Percentiles rank a stretch among this genome's conserved stretches.
Evolutionary conservation across 2,888 invertebrate genomes (phyloP).

Genomic region (Geotrupes spiniger): DNA sequence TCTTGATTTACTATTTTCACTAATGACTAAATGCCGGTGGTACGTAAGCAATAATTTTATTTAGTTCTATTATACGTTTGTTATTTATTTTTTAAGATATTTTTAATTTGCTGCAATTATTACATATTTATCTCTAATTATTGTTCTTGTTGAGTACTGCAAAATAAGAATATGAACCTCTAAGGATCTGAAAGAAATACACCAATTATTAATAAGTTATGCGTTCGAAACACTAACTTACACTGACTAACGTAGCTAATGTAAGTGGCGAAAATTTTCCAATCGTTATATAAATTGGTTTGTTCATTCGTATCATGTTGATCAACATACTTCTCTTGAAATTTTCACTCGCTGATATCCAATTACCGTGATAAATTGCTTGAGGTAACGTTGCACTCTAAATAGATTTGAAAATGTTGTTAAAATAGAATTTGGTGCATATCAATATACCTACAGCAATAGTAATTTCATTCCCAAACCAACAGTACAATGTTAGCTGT

Average conservation of each 20-base stretch:
- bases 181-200: no score
- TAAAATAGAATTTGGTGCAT: background rate
- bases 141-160: no score
- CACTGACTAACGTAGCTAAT: constrained; percentile 10
- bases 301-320: constrained; percentile 11
- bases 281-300: constrained; percentile 10
- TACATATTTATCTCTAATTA: no score
- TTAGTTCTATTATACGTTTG: no score
- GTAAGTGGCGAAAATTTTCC: constrained; percentile 13
- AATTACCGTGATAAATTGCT: constrained; percentile 8
- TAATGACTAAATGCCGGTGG: no score
- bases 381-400: constrained; percentile 7
- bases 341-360: constrained; percentile 6
- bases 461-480: constrained; percentile 27
- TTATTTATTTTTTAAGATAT: no score
- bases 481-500: constrained; percentile 19
- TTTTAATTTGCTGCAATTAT: no score
- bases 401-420: background rate
- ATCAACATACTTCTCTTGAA: constrained; percentile 14
- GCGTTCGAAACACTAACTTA: no score
- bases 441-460: constrained; percentile 16
- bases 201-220: no score
- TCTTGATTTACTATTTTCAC: no score
- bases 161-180: no score
- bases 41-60: no score